Conservation (phyloP, 2,113 vertebrate genomes). For the Oxygymnocypris stewartii region DNA sequence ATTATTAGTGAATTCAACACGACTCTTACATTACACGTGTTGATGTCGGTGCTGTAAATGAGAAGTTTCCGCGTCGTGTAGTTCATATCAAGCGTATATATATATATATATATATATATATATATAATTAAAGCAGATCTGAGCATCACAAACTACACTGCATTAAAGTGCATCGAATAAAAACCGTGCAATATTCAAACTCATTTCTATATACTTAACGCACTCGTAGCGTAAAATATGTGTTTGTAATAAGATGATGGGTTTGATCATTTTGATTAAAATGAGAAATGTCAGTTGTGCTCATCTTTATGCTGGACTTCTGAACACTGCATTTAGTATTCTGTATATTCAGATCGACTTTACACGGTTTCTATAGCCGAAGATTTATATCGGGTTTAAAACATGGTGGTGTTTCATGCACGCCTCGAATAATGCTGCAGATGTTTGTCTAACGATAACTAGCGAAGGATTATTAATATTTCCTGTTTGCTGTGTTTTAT, state of each 20-base stretch:
- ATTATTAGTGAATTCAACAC: constrained; percentile 72
- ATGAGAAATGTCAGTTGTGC: constrained; percentile 77
- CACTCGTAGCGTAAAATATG: not conserved
- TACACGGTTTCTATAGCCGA: constrained; percentile 30
- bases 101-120: no score
- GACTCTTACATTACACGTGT: constrained; percentile 70
- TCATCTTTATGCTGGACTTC: constrained; percentile 58
- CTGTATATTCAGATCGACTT: not conserved
- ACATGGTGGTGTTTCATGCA: not conserved
- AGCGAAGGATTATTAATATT: not conserved
- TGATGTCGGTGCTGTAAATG: constrained; percentile 67
- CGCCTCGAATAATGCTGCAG: not conserved
- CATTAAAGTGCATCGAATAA: not conserved
- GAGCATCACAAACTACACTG: constrained; percentile 13
- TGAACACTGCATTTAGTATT: constrained; percentile 76
- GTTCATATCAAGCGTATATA: not conserved
- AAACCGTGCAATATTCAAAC: not conserved
- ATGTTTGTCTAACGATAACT: not conserved
- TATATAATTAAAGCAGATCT: constrained; percentile 69
- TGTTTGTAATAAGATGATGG: constrained; percentile 61
- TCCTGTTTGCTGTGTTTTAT: not conserved
- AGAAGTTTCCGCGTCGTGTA: constrained; percentile 2
- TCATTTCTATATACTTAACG: not conserved
- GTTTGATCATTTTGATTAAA: constrained; percentile 75
- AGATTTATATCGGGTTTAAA: not conserved